Evolutionary conservation across 2,888 invertebrate species (phyloP).

Genomic region (Mechanitis mazaeus): DNA sequence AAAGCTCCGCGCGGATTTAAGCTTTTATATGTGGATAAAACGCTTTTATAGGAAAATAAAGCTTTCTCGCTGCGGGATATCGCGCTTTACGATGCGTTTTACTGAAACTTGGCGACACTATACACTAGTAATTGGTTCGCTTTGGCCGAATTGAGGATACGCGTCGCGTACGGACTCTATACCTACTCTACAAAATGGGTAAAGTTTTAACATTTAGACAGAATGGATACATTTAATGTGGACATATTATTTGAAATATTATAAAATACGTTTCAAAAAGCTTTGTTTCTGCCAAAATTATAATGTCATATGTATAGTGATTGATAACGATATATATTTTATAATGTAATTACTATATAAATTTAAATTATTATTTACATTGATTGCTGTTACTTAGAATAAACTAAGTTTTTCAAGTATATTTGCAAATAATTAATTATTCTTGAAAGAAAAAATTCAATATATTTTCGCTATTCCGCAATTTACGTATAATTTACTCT

Average conservation of each 20-base stretch:
- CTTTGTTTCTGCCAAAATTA: too few relatives aligned
- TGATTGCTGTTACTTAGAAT: too few relatives aligned
- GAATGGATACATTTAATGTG: slow-evolving; percentile 8
- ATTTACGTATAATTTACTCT: too few relatives aligned
- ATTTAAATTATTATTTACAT: too few relatives aligned
- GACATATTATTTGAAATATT: neutral
- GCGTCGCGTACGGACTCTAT: slow-evolving; percentile 33
- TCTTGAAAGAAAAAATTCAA: too few relatives aligned
- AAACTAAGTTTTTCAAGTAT: too few relatives aligned
- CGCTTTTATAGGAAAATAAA: slow-evolving; percentile 76
- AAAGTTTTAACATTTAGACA: slow-evolving; percentile 20
- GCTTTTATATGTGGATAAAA: slow-evolving; percentile 76
- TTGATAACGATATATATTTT: too few relatives aligned
- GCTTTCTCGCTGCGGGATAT: slow-evolving; percentile 73
- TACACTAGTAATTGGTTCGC: slow-evolving; percentile 63
- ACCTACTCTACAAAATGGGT: slow-evolving; percentile 21
- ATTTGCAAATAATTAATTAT: too few relatives aligned
- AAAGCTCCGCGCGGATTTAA: slow-evolving; percentile 75
- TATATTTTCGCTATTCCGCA: too few relatives aligned
- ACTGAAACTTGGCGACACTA: slow-evolving; percentile 72
- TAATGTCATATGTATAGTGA: too few relatives aligned
- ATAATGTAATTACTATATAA: too few relatives aligned
- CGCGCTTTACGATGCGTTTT: slow-evolving; percentile 71
- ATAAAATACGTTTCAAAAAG: too few relatives aligned
- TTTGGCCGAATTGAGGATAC: slow-evolving; percentile 55